Evolutionary conservation across 2,888 invertebrate species (phyloP).

Genomic region (Homarus gammarus): DNA sequence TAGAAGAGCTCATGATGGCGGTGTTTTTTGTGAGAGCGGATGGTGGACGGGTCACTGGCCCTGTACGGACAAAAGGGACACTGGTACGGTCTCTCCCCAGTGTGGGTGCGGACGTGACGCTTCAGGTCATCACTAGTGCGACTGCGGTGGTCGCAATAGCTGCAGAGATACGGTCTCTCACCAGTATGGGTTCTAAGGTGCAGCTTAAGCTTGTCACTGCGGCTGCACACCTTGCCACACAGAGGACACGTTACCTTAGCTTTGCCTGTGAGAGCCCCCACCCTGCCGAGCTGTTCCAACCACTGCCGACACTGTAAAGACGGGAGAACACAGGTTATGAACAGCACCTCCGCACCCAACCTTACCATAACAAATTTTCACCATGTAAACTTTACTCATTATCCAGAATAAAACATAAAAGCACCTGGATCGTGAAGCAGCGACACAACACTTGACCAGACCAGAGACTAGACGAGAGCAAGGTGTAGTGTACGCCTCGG

Average conservation of each 20-base stretch:
- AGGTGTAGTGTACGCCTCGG: no score
- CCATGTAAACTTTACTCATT: neutral
- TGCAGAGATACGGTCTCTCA: constrained; percentile 73
- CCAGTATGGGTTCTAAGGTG: constrained; percentile 71
- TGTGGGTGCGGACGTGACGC: constrained; percentile 73
- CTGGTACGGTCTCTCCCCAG: constrained; percentile 73
- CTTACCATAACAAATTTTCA: constrained; percentile 40
- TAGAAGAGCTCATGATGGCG: constrained; percentile 70
- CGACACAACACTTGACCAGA: neutral
- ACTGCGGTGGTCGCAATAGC: constrained; percentile 69
- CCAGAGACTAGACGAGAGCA: no score
- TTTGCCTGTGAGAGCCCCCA: constrained; percentile 61
- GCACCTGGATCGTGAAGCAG: neutral
- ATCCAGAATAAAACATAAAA: neutral
- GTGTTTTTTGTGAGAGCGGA: constrained; percentile 73
- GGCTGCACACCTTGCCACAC: constrained; percentile 73
- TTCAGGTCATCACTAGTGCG: constrained; percentile 73
- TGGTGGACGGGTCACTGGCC: constrained; percentile 74
- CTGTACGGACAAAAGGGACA: constrained; percentile 71
- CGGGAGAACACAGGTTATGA: constrained; percentile 63
- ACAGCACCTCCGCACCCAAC: constrained; percentile 49
- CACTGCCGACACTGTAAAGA: constrained; percentile 73
- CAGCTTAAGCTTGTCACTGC: constrained; percentile 73
- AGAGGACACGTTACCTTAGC: constrained; percentile 73
- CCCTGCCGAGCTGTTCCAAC: constrained; percentile 70